Evolutionary conservation across 2,888 invertebrate genomes (phyloP), one percentile per base, ranked within the genome.

Genomic region (Eurytoma californica): DNA sequence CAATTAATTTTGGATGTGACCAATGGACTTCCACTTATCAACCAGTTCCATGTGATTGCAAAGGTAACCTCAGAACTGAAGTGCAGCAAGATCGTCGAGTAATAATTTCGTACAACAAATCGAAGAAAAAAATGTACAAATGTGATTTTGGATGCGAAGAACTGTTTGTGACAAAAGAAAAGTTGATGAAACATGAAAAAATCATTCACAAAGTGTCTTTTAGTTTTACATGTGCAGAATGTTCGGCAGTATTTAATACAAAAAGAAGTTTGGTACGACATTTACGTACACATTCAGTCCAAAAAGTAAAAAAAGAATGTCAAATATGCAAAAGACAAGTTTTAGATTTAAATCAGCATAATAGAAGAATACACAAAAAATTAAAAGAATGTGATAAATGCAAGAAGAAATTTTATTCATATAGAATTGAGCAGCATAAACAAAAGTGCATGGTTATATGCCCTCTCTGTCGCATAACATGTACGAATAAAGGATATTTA

Each of bases 1-100:
- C 68, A 39, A 57, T 68, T 3, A 68, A 68, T 53, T 68, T 18
- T 16, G 68, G 68, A 55, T 68, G 68, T 39, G 57, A 68, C 13
- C 16, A 39, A 18, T 55, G 68, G 39, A 68, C 51, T n/a, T 16
- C 5, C 13, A 16, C 1, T 3, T 68, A 68, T 20, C 14, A 57
- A 39, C 55, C 57, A 18, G 1, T 4, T 13, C 7, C 14, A 3
- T 68, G 68, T 9, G 14, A 57, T 3, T 68, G 68, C 13, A 1
- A 1, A 1, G 39, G 53, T 30, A 18, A 4, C 3, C 9, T 20
- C 0, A 68, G 57, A 57, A 12, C 1, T 9, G 68, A 68, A 3
- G 39, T 57, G 2, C 4, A 12, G 5, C 57, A 30, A 18, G 18
- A 68, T 39, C 14, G 14, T 30, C n/a, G 14, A 12, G 28, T 68